These are phyloP conservation scores for Tapirus indicus DNA, from an alignment of 2,797 vertebrate species.

Conservation along the genomic window DNA sequence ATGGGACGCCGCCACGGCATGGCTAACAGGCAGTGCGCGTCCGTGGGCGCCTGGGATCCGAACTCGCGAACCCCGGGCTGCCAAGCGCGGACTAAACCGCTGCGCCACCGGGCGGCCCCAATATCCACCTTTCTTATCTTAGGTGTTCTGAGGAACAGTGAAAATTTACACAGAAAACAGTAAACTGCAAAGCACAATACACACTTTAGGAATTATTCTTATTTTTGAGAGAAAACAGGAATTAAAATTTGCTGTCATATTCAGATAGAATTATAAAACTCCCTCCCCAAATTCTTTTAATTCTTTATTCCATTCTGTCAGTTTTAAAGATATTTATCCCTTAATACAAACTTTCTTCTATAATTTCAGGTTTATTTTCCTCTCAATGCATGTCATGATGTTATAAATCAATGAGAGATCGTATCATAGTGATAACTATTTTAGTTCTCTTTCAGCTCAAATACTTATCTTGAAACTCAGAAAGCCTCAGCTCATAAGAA, in stretches of 20 bases:
- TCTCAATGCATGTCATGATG: neutral
- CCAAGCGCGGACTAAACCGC: too few relatives aligned
- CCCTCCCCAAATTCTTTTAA: neutral
- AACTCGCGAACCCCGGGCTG: too few relatives aligned
- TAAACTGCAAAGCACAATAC: neutral
- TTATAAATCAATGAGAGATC: neutral
- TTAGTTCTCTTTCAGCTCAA: conserved; percentile 46
- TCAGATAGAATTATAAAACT: neutral
- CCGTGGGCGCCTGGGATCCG: too few relatives aligned
- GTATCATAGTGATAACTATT: neutral
- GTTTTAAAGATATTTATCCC: neutral
- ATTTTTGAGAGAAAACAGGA: conserved; percentile 57
- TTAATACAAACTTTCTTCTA: neutral
- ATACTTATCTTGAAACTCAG: neutral
- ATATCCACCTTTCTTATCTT: neutral
- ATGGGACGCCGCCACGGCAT: too few relatives aligned
- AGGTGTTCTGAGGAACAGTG: neutral
- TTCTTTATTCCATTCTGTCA: neutral
- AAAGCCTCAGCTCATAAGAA: neutral
- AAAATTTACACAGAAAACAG: neutral
- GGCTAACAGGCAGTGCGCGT: too few relatives aligned
- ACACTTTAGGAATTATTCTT: neutral
- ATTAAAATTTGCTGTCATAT: neutral
- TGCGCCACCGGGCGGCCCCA: too few relatives aligned
- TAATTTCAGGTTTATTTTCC: conserved; percentile 44